Evolutionary conservation across 2,888 invertebrate genomes (phyloP).

Genomic region (Hyalella azteca): DNA sequence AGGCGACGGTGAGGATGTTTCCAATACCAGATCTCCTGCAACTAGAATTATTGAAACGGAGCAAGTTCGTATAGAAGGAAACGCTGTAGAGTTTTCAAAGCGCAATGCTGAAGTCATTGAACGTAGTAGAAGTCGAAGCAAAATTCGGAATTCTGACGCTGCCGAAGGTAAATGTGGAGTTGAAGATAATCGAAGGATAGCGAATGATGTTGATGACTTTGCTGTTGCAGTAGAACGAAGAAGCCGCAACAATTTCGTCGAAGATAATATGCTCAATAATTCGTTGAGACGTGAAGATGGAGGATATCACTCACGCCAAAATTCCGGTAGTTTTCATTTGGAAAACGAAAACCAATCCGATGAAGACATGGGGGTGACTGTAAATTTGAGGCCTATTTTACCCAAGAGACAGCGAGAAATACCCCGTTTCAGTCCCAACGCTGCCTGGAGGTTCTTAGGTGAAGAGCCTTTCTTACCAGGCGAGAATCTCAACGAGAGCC

Average conservation of each 20-base stretch:
- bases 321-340: slow-evolving; percentile 59
- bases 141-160: background rate
- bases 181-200: slow-evolving; percentile 48
- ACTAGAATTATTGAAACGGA: slow-evolving; percentile 50
- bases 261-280: slow-evolving; percentile 45
- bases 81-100: slow-evolving; percentile 48
- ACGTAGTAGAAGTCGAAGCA: slow-evolving; percentile 44
- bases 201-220: slow-evolving; percentile 62
- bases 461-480: slow-evolving; percentile 47
- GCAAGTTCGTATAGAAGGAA: slow-evolving; percentile 50
- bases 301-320: slow-evolving; percentile 55
- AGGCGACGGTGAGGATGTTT: slow-evolving; percentile 6
- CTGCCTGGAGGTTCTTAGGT: slow-evolving; percentile 76
- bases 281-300: slow-evolving; percentile 53
- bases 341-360: slow-evolving; percentile 56
- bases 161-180: background rate
- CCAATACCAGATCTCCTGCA: slow-evolving; percentile 42
- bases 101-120: slow-evolving; percentile 50
- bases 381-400: slow-evolving; percentile 77
- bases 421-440: slow-evolving; percentile 81
- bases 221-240: slow-evolving; percentile 60
- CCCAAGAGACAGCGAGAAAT: slow-evolving; percentile 79
- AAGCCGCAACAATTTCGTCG: slow-evolving; percentile 43
- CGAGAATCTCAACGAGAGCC: slow-evolving; percentile 38
- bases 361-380: slow-evolving; percentile 51